Evolutionary conservation across 1,140 invertebrate genomes (phyloP), one percentile per base, ranked within the genome.

Genomic region (Tribolium castaneum): DNA sequence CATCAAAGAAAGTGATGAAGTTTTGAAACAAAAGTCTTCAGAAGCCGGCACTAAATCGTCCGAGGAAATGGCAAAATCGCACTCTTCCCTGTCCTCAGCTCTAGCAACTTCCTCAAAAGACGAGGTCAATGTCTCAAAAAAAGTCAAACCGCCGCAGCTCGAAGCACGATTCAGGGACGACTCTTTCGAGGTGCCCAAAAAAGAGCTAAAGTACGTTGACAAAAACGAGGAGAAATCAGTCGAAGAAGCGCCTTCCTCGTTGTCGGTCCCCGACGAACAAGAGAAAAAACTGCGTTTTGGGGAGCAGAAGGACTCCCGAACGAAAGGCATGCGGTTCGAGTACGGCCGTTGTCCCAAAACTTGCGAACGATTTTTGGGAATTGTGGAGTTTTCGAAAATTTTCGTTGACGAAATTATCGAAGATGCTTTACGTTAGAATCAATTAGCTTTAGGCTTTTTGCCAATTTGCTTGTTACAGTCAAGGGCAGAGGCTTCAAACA

Each of bases 401-500:
- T 78, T 78, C 51, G 77, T 78, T 3, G 59, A 75, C 14, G 54
- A 70, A 10, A 50, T 78, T 13, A 66, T 73, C 49, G 77, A 78
- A n/a, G 51, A 25, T 1, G 73, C 77, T 9, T 25, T 78, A 9
- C 49, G 77, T 78, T 30, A 30, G 25, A 30, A 52, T 19, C 14
- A 22, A 59, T 6, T 4, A 59, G 19, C 14, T 74, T 14, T 22
- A 50, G 16, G 52, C 13, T 70, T 54, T 54, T 16, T 25, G n/a
- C 12, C 59, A 52, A 54, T 74, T 59, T 66, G 19, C 3, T 51
- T 49, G 10, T 72, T 72, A n/a, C 70, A 30, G 50, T 7, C 6
- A 50, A 30, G 50, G 70, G 19, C 4, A 50, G 10, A 72, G 25
- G 16, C 9, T 13, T 51, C 34, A 22, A 9, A 12, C 45, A 25